A percentile compares a stretch with the other conserved stretches of the same genome.
Evolutionary conservation across 2,888 invertebrate genomes (phyloP).

Genomic region (Oxycera nigricornis): DNA sequence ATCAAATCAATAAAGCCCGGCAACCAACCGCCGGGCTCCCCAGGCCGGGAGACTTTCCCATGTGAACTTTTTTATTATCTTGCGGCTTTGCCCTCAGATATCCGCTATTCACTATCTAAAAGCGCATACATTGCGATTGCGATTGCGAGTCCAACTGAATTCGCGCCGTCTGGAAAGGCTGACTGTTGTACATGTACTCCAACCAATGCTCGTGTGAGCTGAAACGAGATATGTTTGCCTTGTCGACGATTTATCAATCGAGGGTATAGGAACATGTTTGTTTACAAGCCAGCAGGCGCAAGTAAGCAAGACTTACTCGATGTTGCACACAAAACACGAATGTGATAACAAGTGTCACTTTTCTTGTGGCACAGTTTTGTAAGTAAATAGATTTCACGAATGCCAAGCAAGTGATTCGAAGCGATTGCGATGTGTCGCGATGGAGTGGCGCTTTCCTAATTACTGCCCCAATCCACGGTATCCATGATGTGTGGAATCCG

Average conservation of each 20-base stretch:
- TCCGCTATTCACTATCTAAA: background rate
- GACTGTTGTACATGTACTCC: background rate
- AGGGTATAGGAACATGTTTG: conserved; percentile 2
- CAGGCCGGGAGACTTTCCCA: background rate
- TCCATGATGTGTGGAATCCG: too few relatives aligned
- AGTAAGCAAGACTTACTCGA: background rate
- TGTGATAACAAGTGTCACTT: background rate
- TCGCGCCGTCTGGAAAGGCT: background rate
- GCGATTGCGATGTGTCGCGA: background rate
- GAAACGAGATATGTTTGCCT: background rate
- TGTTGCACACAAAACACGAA: background rate
- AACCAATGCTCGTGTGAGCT: background rate
- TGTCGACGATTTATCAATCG: conserved; percentile 6
- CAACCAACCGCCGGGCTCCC: background rate
- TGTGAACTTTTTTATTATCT: background rate
- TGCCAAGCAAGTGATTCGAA: background rate
- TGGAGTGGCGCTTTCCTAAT: too few relatives aligned
- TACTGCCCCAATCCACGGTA: too few relatives aligned
- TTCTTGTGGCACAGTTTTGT: background rate
- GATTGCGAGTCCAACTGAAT: background rate
- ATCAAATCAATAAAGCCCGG: background rate
- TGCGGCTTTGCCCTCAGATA: background rate
- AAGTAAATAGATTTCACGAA: background rate
- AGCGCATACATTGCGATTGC: background rate
- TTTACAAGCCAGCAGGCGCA: background rate